Evolutionary conservation across 2,888 invertebrate genomes (phyloP).

Genomic region (Dascillus cervinus): DNA sequence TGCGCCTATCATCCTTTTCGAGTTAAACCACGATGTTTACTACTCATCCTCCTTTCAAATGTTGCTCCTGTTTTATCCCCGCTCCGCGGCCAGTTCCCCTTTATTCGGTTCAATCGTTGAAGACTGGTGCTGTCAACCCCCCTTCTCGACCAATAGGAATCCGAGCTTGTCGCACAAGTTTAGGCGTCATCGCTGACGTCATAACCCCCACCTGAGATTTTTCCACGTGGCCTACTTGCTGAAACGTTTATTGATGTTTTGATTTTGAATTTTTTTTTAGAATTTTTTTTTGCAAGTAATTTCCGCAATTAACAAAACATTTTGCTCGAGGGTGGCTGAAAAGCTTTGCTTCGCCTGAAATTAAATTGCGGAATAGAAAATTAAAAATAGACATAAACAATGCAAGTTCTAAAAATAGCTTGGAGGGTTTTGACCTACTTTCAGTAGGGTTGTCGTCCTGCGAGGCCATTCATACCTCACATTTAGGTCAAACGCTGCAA

Average conservation of each 20-base stretch:
- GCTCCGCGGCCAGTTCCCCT: too few relatives aligned
- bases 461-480: constrained; percentile 28
- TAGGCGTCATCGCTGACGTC: constrained; percentile 32
- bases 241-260: constrained; percentile 27
- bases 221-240: constrained; percentile 32
- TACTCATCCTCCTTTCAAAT: constrained; percentile 21
- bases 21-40: constrained; percentile 18
- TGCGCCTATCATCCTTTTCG: constrained; percentile 19
- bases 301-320: too few relatives aligned
- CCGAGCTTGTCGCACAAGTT: constrained; percentile 18
- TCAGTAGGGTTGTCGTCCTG: constrained; percentile 24
- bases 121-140: too few relatives aligned
- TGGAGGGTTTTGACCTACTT: constrained; percentile 34
- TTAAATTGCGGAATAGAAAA: too few relatives aligned
- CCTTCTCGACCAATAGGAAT: constrained; percentile 16
- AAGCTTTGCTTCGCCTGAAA: too few relatives aligned
- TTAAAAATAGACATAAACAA: constrained; percentile 9
- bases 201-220: constrained; percentile 29
- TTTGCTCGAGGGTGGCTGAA: too few relatives aligned
- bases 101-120: neutral
- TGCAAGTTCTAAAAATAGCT: constrained; percentile 15
- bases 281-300: too few relatives aligned
- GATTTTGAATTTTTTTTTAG: neutral
- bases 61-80: constrained; percentile 11
- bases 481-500: constrained; percentile 24